These are phyloP conservation scores for Anoplius nigerrimus DNA, from an alignment of 2,888 invertebrate genomes.

Conservation along the genomic window DNA sequence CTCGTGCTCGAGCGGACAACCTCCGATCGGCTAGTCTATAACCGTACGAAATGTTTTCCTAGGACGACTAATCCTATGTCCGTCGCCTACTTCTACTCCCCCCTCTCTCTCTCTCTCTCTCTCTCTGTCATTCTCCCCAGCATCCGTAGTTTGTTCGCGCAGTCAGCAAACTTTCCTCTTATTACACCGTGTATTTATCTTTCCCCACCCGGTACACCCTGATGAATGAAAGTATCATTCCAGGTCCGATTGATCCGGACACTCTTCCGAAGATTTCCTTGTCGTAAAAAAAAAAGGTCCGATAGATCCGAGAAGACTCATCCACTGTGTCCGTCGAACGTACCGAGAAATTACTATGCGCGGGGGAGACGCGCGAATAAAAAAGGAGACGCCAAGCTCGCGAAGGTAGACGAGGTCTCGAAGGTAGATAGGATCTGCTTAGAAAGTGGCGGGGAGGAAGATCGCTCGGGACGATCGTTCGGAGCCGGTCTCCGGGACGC, in stretches of 20 bases:
- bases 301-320: no score
- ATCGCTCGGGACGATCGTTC: not conserved
- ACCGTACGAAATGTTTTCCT: conserved; percentile 38
- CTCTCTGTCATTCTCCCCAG: conserved; percentile 13
- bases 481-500: no score
- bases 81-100: conserved; percentile 20
- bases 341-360: no score
- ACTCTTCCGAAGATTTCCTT: no score
- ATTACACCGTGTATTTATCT: conserved; percentile 11
- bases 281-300: no score
- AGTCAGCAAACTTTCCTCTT: conserved; percentile 41
- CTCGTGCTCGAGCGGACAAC: no score
- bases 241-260: no score
- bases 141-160: conserved; percentile 33
- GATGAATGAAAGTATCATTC: no score
- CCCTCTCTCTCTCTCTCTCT: no score
- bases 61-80: conserved; percentile 42
- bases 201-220: not conserved
- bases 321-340: no score
- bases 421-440: not conserved
- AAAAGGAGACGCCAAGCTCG: no score
- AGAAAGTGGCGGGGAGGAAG: conserved; percentile 5
- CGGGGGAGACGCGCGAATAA: no score
- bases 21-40: not conserved
- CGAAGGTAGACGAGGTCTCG: not conserved